phyloP scores from a whole-genome alignment of 2,113 vertebrate genomes.

The Scomber colias region DNA sequence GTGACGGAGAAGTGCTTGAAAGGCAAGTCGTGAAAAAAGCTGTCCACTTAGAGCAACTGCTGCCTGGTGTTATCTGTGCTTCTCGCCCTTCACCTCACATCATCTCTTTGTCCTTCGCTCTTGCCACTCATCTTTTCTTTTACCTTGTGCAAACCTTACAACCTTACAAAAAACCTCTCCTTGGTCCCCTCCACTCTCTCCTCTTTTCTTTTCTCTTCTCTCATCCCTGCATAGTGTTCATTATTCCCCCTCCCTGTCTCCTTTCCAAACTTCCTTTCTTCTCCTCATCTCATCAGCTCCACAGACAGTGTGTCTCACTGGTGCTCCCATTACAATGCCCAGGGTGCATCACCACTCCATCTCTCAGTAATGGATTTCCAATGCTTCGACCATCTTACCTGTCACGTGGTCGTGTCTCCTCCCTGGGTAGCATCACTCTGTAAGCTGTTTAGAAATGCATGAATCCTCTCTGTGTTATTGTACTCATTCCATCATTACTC shows the following conservation, averaged over 20 bases:
- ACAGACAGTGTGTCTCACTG: slow-evolving; percentile 68
- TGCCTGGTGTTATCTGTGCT: slow-evolving; percentile 34
- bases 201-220: background rate
- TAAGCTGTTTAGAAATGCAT: slow-evolving; percentile 78
- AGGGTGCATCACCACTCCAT: slow-evolving; percentile 67
- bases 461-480: slow-evolving; percentile 66
- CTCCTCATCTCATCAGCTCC: slow-evolving; percentile 58
- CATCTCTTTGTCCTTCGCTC: slow-evolving; percentile 23
- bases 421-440: slow-evolving; percentile 58
- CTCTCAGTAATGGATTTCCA: slow-evolving; percentile 77
- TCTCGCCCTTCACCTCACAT: slow-evolving; percentile 38
- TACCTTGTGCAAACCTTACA: background rate
- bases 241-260: background rate
- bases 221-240: background rate
- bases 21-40: slow-evolving; percentile 31
- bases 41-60: slow-evolving; percentile 40
- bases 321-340: slow-evolving; percentile 63
- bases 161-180: background rate
- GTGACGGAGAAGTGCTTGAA: slow-evolving; percentile 29
- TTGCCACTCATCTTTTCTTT: slow-evolving; percentile 20
- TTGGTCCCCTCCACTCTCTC: slow-evolving; percentile 7
- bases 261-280: slow-evolving; percentile 14
- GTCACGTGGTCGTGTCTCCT: slow-evolving; percentile 56
- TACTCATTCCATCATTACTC: slow-evolving; percentile 64
- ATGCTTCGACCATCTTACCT: slow-evolving; percentile 64